Evolutionary conservation across 2,113 vertebrate genomes (phyloP).

Genomic region (Pollimyrus isidori): DNA sequence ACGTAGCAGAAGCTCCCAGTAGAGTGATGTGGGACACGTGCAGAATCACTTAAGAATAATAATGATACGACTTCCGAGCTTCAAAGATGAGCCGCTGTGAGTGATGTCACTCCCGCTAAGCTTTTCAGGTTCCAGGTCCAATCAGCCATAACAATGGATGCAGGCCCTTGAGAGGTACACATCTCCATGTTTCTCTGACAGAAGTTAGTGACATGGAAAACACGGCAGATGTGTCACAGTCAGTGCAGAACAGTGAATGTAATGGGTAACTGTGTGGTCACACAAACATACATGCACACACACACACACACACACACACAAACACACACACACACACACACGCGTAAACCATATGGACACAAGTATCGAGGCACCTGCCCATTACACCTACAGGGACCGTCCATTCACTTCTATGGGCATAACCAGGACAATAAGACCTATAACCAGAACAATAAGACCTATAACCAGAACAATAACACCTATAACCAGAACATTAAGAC

Average conservation of each 20-base stretch:
- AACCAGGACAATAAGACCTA: background rate
- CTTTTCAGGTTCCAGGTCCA: background rate
- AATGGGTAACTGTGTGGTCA: background rate
- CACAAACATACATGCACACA: background rate
- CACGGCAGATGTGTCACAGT: background rate
- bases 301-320: background rate
- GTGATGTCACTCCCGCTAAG: background rate
- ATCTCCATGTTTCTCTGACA: background rate
- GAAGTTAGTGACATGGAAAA: background rate
- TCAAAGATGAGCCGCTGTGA: background rate
- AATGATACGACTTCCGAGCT: background rate
- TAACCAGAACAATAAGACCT: no score
- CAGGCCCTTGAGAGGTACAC: background rate
- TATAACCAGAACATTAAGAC: background rate
- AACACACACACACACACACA: background rate
- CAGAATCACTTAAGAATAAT: background rate
- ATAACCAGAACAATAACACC: background rate
- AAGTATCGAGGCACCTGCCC: no score
- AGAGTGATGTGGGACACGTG: background rate
- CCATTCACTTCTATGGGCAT: background rate
- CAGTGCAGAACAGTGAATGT: background rate
- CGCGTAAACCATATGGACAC: no score
- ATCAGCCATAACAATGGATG: background rate
- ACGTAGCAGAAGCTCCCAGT: background rate
- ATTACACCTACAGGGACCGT: background rate